Percentiles rank a stretch among this genome's conserved stretches.
phyloP scores from a whole-genome alignment of 2,888 invertebrate genomes.

The Galeruca laticollis region DNA sequence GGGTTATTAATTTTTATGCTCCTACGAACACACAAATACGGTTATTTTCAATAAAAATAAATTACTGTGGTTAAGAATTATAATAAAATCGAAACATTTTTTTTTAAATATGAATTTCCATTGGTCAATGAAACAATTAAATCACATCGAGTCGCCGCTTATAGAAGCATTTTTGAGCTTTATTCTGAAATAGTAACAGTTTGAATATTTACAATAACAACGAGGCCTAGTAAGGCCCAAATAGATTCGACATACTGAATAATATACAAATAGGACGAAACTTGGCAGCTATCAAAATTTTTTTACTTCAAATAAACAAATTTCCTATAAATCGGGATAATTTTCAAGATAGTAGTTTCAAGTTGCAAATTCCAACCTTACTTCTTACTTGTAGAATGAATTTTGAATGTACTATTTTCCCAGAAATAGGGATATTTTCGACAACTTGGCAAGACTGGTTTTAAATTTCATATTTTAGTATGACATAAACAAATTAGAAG shows the following conservation, averaged over 20 bases:
- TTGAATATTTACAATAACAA: conserved; percentile 34
- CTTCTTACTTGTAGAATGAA: too few species aligned
- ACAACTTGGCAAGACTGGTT: conserved; percentile 12
- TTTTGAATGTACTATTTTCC: too few species aligned
- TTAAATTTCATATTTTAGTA: too few species aligned
- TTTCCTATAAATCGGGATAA: too few species aligned
- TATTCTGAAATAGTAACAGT: conserved; percentile 31
- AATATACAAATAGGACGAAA: too few species aligned
- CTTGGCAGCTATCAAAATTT: too few species aligned
- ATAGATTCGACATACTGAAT: background rate
- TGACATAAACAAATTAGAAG: too few species aligned
- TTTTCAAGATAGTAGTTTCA: too few species aligned
- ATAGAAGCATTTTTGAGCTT: conserved; percentile 30
- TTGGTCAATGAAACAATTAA: background rate
- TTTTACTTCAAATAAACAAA: too few species aligned
- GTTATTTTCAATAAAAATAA: background rate
- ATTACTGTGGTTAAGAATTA: background rate
- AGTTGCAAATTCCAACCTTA: too few species aligned
- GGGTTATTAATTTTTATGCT: conserved; percentile 3
- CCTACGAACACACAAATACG: too few species aligned
- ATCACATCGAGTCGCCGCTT: background rate
- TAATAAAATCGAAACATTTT: background rate
- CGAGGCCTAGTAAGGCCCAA: conserved; percentile 26
- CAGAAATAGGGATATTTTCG: too few species aligned
- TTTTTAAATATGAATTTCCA: background rate